A percentile compares a stretch with the other conserved stretches of the same genome.
Conservation (phyloP, 2,888 invertebrate genomes). For the Eucera pruinosa region DNA sequence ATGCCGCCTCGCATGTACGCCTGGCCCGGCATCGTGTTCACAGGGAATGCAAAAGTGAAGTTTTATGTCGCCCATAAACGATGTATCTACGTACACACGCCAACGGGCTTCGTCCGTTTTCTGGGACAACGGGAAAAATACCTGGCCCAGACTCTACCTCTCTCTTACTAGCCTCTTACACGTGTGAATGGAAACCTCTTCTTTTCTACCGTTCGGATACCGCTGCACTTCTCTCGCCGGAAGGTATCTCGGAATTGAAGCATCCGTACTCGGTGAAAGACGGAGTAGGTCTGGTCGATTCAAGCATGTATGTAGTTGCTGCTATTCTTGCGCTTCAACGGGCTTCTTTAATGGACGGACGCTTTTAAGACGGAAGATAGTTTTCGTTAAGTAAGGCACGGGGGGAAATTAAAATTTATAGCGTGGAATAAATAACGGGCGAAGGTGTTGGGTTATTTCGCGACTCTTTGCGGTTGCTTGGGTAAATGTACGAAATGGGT, state of each 20-base stretch:
- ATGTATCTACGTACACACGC: slow-evolving; percentile 47
- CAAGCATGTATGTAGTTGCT: too few species aligned
- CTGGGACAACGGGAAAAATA: slow-evolving; percentile 35
- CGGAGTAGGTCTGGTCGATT: not conserved
- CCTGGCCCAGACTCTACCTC: slow-evolving; percentile 9
- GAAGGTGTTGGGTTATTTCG: too few species aligned
- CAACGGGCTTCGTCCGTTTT: slow-evolving; percentile 29
- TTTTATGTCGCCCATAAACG: slow-evolving; percentile 63
- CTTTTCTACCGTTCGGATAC: not conserved
- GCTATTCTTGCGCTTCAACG: too few species aligned
- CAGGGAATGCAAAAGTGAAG: slow-evolving; percentile 57
- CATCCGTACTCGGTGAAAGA: not conserved
- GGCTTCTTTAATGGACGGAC: too few species aligned
- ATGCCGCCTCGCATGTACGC: slow-evolving; percentile 34
- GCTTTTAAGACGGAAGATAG: too few species aligned
- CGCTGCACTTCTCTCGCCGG: not conserved
- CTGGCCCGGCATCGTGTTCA: slow-evolving; percentile 32
- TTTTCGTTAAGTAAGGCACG: too few species aligned
- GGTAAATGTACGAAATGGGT: too few species aligned
- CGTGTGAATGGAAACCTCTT: not conserved
- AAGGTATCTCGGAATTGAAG: slow-evolving; percentile 5
- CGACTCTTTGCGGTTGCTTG: too few species aligned
- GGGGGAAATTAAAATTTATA: too few species aligned
- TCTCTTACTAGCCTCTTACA: not conserved
- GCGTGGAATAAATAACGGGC: too few species aligned